Base-by-base conservation (phyloP, 2,797 vertebrate genomes). In the Liparis tanakae region DNA sequence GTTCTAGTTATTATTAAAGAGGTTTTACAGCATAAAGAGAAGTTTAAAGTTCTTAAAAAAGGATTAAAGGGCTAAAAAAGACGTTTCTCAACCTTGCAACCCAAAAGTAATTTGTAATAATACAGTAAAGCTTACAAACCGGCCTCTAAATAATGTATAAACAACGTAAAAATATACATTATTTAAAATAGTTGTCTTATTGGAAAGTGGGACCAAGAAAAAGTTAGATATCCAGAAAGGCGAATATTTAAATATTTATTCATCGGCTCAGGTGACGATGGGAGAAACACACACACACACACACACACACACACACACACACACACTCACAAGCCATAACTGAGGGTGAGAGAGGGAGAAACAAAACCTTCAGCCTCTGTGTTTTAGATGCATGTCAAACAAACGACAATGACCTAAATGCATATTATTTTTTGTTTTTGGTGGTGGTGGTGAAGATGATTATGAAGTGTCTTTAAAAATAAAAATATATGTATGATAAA, bases 301-400 rank as follows among this genome's bases (percentile, higher is more conserved):
- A 93, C 41, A 43, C 85, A 82, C 89, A 93, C 87, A 83, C 89
- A 93, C 86, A 83, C 89, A 93, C 86, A 83, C 89, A 93, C 87
- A 83, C 89, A 93, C 87, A 83, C 89, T 93, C 82, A 85, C 92
- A 93, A 93, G 93, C 94, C 94, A 94, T 95, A 95, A 30, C 25
- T 30, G 79, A 66, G 63, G 78, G 72, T 25, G 58, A 81, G 79
- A 9, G 48, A 76, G 74, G 78, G 84, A 70, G 77, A 84, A 85
- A 89, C 73, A 58, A 88, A 91, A 92, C 86, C 72, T 91, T 94
- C 89, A 92, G 90, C 92, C 92, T 94, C 91, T 90, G 91, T 94
- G 93, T 94, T 93, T 94, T 93, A 90, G 92, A 94, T 95, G 94
- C 94, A 95, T 95, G 94, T 94, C 93, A 88, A 94, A 93, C 90